Conservation (phyloP, 2,797 vertebrate species). For the Telmatherina bonti region DNA sequence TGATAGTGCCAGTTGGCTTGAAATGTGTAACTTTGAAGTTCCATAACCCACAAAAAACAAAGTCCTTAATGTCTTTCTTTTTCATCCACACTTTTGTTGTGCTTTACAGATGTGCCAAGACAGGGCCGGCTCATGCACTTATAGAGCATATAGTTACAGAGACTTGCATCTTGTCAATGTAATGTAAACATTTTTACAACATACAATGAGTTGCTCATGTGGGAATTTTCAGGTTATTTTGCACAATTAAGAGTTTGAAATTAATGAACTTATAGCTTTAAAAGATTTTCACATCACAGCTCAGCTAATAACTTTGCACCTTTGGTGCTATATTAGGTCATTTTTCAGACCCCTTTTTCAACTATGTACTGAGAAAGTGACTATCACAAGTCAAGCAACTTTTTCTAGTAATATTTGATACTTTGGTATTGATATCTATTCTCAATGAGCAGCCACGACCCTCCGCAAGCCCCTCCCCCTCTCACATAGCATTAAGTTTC, state of each 20-base stretch:
- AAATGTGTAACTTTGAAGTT: slow-evolving; percentile 57
- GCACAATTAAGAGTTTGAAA: slow-evolving; percentile 15
- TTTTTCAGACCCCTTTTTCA: too few species aligned
- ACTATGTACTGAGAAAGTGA: too few species aligned
- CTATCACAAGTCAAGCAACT: too few species aligned
- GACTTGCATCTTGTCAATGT: slow-evolving; percentile 76
- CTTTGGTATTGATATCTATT: too few species aligned
- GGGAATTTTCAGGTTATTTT: slow-evolving; percentile 60
- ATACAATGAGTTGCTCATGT: slow-evolving; percentile 73
- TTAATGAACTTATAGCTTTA: too few species aligned
- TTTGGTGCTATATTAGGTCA: too few species aligned
- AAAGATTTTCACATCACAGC: too few species aligned
- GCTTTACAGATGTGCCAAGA: slow-evolving; percentile 79
- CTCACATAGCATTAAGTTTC: too few species aligned
- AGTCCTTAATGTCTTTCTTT: slow-evolving; percentile 69
- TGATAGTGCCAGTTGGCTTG: slow-evolving; percentile 58
- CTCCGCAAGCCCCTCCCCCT: too few species aligned
- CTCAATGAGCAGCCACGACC: too few species aligned
- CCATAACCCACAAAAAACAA: slow-evolving; percentile 73
- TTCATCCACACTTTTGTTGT: slow-evolving; percentile 56
- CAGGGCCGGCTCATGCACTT: slow-evolving; percentile 73
- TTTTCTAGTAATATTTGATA: too few species aligned
- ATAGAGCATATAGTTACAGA: slow-evolving; percentile 82
- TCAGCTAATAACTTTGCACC: too few species aligned
- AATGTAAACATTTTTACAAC: slow-evolving; percentile 81